phyloP scores from a whole-genome alignment of 2,797 vertebrate species.

The Sphenodon punctatus region DNA sequence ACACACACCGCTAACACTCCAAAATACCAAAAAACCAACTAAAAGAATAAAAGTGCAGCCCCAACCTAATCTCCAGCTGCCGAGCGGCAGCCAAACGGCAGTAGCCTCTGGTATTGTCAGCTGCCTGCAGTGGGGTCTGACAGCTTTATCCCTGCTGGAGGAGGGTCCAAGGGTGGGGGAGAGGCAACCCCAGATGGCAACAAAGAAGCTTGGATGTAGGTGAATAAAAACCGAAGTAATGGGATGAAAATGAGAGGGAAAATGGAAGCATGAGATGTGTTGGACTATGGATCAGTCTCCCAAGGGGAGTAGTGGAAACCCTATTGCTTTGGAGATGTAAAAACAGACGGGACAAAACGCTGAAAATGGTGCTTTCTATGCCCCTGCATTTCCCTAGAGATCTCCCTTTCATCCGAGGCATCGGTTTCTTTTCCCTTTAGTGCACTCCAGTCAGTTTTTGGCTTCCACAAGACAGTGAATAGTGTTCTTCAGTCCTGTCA shows the following conservation, averaged over 20 bases:
- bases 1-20: too few species aligned
- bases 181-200: too few species aligned
- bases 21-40: too few species aligned
- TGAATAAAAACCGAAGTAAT: background rate
- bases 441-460: background rate
- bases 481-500: background rate
- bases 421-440: background rate
- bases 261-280: background rate
- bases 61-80: too few species aligned
- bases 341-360: background rate
- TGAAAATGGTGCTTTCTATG: background rate
- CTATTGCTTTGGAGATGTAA: background rate
- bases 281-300: background rate
- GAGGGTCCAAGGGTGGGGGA: too few species aligned
- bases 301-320: background rate
- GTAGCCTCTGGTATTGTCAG: too few species aligned
- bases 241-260: background rate
- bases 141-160: too few species aligned
- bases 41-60: too few species aligned
- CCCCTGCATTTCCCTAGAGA: background rate
- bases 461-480: background rate
- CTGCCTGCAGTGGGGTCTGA: too few species aligned
- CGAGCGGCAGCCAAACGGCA: too few species aligned
- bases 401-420: background rate
- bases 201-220: too few species aligned